phyloP scores from a whole-genome alignment of 2,888 invertebrate species.

The Acronicta aceris region DNA sequence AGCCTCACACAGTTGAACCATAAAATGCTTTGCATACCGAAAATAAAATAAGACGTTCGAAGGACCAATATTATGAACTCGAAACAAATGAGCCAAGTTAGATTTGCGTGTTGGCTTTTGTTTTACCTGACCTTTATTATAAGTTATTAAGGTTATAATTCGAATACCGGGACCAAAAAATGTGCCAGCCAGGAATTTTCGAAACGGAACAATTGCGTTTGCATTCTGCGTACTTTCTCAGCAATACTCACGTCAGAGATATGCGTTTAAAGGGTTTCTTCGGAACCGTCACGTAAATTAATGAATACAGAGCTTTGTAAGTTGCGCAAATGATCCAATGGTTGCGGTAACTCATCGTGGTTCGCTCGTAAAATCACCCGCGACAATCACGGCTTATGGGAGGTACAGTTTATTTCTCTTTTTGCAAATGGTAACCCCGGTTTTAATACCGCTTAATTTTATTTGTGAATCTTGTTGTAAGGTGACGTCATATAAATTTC shows the following conservation, averaged over 20 bases:
- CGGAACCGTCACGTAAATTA: conserved; percentile 81
- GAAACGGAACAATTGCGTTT: conserved; percentile 55
- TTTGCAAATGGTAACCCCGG: conserved; percentile 42
- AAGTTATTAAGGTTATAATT: conserved; percentile 53
- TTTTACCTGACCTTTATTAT: conserved; percentile 45
- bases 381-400: conserved; percentile 53
- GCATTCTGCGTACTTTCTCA: conserved; percentile 63
- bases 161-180: conserved; percentile 23
- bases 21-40: conserved; percentile 74
- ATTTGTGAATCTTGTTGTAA: conserved; percentile 15
- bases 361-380: conserved; percentile 66
- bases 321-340: conserved; percentile 66
- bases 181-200: conserved; percentile 45
- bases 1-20: conserved; percentile 72
- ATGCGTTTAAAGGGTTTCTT: conserved; percentile 76
- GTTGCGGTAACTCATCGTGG: conserved; percentile 67
- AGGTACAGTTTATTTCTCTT: conserved; percentile 41
- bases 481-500: conserved; percentile 27
- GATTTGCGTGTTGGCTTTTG: conserved; percentile 55
- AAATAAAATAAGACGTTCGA: conserved; percentile 74
- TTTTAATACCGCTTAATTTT: conserved; percentile 43
- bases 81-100: conserved; percentile 70
- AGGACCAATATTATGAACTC: conserved; percentile 69
- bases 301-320: conserved; percentile 74
- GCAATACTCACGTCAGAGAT: conserved; percentile 67